Evolutionary conservation across 64 coral and sea anemone genomes (phyloP).

Genomic region (Stichodactyla helianthus): DNA sequence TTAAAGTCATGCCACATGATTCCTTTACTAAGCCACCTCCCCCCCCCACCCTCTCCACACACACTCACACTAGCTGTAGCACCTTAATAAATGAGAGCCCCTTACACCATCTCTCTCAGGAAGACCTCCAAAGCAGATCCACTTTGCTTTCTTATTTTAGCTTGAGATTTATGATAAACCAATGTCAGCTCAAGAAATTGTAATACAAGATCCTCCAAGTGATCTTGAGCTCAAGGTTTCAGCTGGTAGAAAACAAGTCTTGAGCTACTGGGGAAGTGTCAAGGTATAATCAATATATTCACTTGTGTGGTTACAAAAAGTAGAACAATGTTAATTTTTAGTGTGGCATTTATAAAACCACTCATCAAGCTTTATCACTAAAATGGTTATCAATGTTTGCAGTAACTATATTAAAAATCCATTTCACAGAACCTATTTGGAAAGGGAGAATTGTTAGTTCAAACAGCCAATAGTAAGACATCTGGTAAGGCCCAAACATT

Average conservation of each 20-base stretch:
- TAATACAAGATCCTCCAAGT: neutral
- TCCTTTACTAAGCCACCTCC: too few species aligned
- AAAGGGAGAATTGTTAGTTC: neutral
- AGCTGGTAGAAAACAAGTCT: neutral
- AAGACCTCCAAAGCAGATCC: neutral
- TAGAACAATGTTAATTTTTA: too few species aligned
- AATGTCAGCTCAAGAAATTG: neutral
- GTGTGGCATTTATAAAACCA: too few species aligned
- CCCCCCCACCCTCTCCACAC: too few species aligned
- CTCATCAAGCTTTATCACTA: neutral
- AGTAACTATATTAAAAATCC: neutral
- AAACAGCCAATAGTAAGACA: neutral
- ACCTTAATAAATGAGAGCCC: too few species aligned
- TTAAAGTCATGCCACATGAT: too few species aligned
- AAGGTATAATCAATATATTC: neutral
- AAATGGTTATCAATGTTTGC: neutral
- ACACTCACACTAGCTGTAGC: too few species aligned
- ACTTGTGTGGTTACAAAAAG: neutral
- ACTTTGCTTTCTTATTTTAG: neutral
- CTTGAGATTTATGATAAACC: conserved; percentile 26
- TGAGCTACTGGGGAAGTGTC: neutral
- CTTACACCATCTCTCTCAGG: neutral
- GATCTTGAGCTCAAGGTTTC: conserved; percentile 4
- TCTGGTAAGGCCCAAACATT: neutral
- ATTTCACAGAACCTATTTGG: neutral